phyloP scores from a whole-genome alignment of 2,888 invertebrate species.

The Leptopilina syphax region DNA sequence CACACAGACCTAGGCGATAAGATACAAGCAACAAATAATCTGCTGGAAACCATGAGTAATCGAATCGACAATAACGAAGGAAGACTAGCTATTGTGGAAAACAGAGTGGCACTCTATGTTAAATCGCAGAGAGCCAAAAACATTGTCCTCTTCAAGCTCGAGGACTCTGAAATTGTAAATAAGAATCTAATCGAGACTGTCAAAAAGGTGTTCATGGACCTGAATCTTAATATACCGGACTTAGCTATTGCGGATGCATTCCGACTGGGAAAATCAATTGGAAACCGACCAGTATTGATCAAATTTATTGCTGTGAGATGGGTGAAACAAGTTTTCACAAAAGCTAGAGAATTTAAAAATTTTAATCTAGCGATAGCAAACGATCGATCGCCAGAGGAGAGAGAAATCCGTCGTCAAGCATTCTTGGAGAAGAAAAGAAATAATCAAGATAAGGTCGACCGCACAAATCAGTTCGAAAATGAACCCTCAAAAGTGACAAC shows the following conservation, averaged over 20 bases:
- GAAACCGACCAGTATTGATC: background rate
- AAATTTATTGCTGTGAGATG: background rate
- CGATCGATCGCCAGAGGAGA: background rate
- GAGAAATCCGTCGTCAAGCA: background rate
- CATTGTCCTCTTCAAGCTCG: background rate
- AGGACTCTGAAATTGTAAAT: background rate
- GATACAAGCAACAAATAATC: background rate
- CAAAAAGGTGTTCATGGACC: background rate
- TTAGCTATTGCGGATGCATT: background rate
- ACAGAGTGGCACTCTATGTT: background rate
- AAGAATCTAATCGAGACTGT: background rate
- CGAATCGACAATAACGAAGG: conserved; percentile 14
- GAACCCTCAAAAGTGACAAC: background rate
- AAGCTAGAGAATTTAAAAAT: background rate
- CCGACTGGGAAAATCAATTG: background rate
- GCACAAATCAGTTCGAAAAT: background rate
- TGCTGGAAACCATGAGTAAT: background rate
- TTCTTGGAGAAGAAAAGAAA: background rate
- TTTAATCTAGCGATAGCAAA: background rate
- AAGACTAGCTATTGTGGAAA: conserved; percentile 20
- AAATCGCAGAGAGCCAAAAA: background rate
- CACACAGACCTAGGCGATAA: background rate
- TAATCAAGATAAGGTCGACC: no score
- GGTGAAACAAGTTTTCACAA: background rate
- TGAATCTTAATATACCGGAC: background rate